Conservation (phyloP, 2,888 invertebrate genomes). For the Drosophila leonis region DNA sequence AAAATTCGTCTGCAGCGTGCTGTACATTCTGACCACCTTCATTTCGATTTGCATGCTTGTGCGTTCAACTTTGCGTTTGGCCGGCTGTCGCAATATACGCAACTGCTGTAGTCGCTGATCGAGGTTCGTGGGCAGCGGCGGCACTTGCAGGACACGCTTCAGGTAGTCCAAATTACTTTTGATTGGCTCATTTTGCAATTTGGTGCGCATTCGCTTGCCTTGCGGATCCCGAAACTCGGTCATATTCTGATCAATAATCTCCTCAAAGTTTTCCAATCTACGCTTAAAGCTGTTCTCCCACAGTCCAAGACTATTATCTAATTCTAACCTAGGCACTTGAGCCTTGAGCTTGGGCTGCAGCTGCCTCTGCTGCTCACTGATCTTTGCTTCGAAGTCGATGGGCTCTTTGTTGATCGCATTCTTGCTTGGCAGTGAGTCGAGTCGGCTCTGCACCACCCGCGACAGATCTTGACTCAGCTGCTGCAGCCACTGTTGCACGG, state of each 20-base stretch:
- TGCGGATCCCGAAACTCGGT: constrained; percentile 39
- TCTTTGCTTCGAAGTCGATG: constrained; percentile 12
- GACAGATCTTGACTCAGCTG: constrained; percentile 14
- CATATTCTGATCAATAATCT: constrained; percentile 30
- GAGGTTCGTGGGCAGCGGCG: constrained; percentile 20
- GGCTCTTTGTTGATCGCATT: neutral
- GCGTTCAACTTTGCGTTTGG: constrained; percentile 9
- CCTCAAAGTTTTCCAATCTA: constrained; percentile 31
- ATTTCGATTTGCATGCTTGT: constrained; percentile 30
- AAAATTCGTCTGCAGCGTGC: constrained; percentile 27
- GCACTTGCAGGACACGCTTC: constrained; percentile 27
- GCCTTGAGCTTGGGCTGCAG: too few species aligned
- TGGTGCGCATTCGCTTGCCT: constrained; percentile 20
- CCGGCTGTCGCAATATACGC: constrained; percentile 37
- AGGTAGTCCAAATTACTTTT: neutral
- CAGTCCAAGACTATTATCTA: constrained; percentile 44
- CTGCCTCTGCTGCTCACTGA: neutral
- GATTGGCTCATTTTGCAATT: neutral
- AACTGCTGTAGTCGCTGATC: constrained; percentile 38
- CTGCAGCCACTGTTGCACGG: constrained; percentile 28
- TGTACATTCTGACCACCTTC: constrained; percentile 22
- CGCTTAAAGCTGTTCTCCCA: constrained; percentile 33
- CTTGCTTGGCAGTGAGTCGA: neutral
- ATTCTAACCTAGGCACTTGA: accelerated
- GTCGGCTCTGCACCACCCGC: constrained; percentile 2